A percentile compares a stretch with the other conserved stretches of the same genome.
These are phyloP conservation scores for Limenitis camilla DNA, from an alignment of 2,888 invertebrate species.

Conservation along the genomic window DNA sequence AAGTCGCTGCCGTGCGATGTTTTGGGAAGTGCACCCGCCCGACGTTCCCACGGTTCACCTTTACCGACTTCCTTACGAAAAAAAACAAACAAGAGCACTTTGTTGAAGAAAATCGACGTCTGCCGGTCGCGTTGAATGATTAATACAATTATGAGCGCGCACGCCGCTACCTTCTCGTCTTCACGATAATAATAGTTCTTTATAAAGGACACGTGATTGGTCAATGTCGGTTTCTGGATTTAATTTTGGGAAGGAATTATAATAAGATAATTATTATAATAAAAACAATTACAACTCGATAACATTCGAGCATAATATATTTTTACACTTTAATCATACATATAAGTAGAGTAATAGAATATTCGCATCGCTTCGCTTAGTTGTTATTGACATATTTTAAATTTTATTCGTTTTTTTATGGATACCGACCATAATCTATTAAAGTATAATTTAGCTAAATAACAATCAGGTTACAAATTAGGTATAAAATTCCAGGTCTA, in stretches of 20 bases:
- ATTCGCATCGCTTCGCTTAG: no score
- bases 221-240: conserved; percentile 14
- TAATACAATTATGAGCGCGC: conserved; percentile 73
- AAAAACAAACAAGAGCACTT: conserved; percentile 74
- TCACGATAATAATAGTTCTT: conserved; percentile 64
- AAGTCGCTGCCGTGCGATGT: conserved; percentile 73
- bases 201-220: conserved; percentile 66
- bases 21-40: conserved; percentile 76
- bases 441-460: no score
- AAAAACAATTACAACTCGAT: not conserved
- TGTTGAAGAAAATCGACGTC: conserved; percentile 75
- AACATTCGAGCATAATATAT: no score
- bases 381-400: no score
- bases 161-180: conserved; percentile 63
- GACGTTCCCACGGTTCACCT: conserved; percentile 75
- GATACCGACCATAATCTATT: no score
- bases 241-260: conserved; percentile 28
- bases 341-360: no score
- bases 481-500: not conserved
- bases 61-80: conserved; percentile 74
- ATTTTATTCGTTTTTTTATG: no score
- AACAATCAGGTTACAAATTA: not conserved
- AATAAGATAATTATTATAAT: not conserved
- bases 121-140: conserved; percentile 72
- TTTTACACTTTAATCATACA: no score